Conservation (phyloP, 2,113 vertebrate genomes). For the Thryonomys swinderianus region DNA sequence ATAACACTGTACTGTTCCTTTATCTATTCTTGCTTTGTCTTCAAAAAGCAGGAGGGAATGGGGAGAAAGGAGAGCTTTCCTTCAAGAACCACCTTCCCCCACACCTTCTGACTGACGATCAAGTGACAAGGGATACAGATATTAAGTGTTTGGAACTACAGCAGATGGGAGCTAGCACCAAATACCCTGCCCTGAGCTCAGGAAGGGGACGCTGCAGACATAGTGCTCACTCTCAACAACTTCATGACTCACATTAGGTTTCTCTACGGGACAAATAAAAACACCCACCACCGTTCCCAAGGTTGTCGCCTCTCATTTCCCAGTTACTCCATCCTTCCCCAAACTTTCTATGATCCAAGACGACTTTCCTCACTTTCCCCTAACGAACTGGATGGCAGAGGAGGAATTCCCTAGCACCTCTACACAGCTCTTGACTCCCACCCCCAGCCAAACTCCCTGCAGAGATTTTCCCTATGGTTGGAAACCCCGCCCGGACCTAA, state of each 20-base stretch:
- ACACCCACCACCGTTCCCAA: neutral
- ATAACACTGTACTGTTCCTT: neutral
- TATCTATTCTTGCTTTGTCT: neutral
- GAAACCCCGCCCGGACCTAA: slow-evolving; percentile 43
- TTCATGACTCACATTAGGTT: slow-evolving; percentile 25
- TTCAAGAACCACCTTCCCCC: neutral
- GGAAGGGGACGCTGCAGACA: neutral
- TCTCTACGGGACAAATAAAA: slow-evolving; percentile 28
- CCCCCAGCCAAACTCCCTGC: neutral
- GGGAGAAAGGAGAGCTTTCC: neutral
- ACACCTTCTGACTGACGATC: slow-evolving; percentile 15
- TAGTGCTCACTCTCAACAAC: slow-evolving; percentile 2
- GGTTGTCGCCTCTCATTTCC: neutral
- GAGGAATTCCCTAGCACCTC: neutral
- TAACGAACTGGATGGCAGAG: neutral
- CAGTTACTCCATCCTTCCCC: neutral
- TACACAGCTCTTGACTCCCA: slow-evolving; percentile 4
- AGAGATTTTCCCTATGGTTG: slow-evolving; percentile 39
- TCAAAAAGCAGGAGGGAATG: neutral
- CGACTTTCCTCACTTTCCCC: neutral
- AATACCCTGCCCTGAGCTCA: neutral
- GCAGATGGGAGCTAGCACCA: neutral
- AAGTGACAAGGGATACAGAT: slow-evolving; percentile 24
- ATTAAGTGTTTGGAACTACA: neutral
- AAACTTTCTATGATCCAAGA: neutral